These are phyloP conservation scores for Ophiodon elongatus DNA, from an alignment of 2,113 vertebrate species.

Conservation along the genomic window DNA sequence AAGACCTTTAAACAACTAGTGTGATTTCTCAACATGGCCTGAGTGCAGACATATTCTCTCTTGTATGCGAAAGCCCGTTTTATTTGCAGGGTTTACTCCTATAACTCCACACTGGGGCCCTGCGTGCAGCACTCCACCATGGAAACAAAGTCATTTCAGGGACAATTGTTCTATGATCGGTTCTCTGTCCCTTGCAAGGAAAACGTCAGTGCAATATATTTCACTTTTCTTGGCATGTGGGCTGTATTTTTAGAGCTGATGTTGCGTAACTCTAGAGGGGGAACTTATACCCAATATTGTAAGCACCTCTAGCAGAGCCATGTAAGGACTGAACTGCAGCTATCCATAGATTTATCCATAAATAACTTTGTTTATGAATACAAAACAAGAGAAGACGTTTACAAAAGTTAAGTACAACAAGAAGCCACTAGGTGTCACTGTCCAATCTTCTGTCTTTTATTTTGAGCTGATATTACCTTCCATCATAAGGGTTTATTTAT, in stretches of 20 bases:
- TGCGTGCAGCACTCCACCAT: accelerated
- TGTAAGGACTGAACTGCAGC: background rate
- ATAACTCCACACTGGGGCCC: too few relatives aligned
- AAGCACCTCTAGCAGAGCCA: background rate
- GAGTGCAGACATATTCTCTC: background rate
- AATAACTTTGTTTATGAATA: background rate
- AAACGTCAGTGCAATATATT: background rate
- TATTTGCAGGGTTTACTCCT: accelerated
- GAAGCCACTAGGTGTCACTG: background rate
- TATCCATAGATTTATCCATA: background rate
- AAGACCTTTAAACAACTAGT: background rate
- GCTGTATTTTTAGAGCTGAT: slow-evolving; percentile 37
- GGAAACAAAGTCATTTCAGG: background rate
- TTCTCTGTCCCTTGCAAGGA: background rate
- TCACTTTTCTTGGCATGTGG: background rate
- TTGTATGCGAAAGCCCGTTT: too few relatives aligned
- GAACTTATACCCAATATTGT: slow-evolving; percentile 12
- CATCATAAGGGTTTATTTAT: background rate
- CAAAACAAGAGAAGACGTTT: background rate
- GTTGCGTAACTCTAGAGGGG: slow-evolving; percentile 18
- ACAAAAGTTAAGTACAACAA: background rate
- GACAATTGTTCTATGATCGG: background rate
- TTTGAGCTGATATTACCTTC: background rate
- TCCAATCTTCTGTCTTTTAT: background rate
- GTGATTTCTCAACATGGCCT: background rate